A percentile compares a stretch with the other conserved stretches of the same genome.
Evolutionary conservation across 2,888 invertebrate species (phyloP).

Genomic region (Lycaena phlaeas): DNA sequence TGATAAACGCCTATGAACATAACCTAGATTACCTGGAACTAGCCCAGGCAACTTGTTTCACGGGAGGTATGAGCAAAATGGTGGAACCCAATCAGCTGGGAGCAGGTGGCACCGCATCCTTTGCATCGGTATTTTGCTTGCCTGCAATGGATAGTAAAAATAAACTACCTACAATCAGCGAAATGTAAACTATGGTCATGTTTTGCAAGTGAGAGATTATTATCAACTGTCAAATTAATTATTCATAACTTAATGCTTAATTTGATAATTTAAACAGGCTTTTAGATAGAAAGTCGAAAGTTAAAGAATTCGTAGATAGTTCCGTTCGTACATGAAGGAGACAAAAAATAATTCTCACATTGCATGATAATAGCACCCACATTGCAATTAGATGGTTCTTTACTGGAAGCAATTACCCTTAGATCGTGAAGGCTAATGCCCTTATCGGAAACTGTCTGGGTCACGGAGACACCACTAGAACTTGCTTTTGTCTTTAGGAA

Average conservation of each 20-base stretch:
- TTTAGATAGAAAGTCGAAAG: conserved; percentile 3
- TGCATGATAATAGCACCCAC: conserved; percentile 5
- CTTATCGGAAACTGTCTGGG: conserved; percentile 11
- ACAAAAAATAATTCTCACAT: not conserved
- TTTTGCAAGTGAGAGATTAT: not conserved
- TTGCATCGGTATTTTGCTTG: too few species aligned
- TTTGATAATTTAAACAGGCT: not conserved
- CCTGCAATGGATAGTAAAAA: too few species aligned
- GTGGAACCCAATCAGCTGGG: too few species aligned
- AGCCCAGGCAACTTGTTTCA: too few species aligned
- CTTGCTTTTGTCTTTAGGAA: not conserved
- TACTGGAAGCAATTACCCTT: conserved; percentile 11
- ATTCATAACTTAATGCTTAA: not conserved
- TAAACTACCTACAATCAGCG: too few species aligned
- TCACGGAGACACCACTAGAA: conserved; percentile 2
- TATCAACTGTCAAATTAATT: not conserved
- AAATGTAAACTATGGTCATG: too few species aligned
- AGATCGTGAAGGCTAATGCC: conserved; percentile 13
- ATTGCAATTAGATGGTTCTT: conserved; percentile 1
- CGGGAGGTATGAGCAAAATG: too few species aligned
- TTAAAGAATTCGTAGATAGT: not conserved
- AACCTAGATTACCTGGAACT: too few species aligned
- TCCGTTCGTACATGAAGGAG: not conserved
- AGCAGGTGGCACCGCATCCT: too few species aligned
- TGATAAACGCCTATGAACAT: too few species aligned